Evolutionary conservation across 1,140 invertebrate genomes (phyloP).

Genomic region (Bathynomus jamesi): DNA sequence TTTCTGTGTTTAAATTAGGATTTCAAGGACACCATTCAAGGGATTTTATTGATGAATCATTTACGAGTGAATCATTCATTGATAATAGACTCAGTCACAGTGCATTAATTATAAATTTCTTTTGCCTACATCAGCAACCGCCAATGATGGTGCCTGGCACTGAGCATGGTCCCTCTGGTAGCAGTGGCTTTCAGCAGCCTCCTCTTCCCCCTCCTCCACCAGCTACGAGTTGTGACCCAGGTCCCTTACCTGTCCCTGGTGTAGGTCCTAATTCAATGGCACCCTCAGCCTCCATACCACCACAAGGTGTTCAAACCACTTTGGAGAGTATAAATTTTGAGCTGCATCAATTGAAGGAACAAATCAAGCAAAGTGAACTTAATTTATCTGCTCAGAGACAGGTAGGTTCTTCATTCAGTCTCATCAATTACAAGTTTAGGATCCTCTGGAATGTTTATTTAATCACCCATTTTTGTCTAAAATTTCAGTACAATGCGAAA

Average conservation of each 20-base stretch:
- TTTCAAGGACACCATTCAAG: too few relatives aligned
- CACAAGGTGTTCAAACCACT: slow-evolving; percentile 40
- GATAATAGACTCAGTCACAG: too few relatives aligned
- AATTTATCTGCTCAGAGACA: slow-evolving; percentile 89
- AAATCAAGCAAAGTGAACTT: slow-evolving; percentile 87
- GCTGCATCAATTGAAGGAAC: slow-evolving; percentile 73
- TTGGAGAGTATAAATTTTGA: slow-evolving; percentile 54
- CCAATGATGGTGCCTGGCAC: not conserved
- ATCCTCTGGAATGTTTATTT: too few relatives aligned
- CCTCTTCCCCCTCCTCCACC: slow-evolving; percentile 13
- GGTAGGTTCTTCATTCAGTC: slow-evolving; percentile 49
- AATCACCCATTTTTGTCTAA: too few relatives aligned
- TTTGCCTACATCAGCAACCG: not conserved
- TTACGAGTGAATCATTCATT: too few relatives aligned
- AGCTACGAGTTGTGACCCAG: slow-evolving; percentile 17
- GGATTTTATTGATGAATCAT: too few relatives aligned
- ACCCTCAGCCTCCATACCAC: slow-evolving; percentile 29
- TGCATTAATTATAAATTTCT: too few relatives aligned
- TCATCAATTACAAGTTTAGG: too few relatives aligned
- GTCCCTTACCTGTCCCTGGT: slow-evolving; percentile 39
- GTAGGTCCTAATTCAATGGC: slow-evolving; percentile 28
- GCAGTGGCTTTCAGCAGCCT: not conserved
- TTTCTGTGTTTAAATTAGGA: too few relatives aligned
- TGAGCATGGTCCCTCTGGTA: not conserved
- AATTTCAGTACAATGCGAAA: too few relatives aligned